Evolutionary conservation across 2,113 vertebrate genomes (phyloP).

Genomic region (Pedetes capensis): DNA sequence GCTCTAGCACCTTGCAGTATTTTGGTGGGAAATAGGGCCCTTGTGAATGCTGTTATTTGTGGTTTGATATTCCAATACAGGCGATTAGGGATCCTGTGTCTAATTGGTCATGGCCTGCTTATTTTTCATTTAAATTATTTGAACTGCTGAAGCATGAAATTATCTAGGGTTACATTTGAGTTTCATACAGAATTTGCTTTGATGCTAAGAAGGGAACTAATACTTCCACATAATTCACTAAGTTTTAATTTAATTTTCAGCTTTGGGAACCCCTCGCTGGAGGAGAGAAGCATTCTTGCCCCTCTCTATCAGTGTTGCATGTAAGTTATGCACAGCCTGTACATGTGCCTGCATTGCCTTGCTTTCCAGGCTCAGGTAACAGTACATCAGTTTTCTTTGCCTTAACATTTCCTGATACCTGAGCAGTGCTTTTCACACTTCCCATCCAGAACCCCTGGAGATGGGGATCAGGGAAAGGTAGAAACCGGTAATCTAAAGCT

Average conservation of each 20-base stretch:
- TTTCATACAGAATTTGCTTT: constrained; percentile 61
- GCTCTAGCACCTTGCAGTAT: neutral
- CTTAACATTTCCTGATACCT: neutral
- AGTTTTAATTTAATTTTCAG: constrained; percentile 83
- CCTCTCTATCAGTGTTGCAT: constrained; percentile 99
- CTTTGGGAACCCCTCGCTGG: constrained; percentile 95
- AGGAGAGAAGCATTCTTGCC: constrained; percentile 98
- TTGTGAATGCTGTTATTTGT: neutral
- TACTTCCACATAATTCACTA: constrained; percentile 48
- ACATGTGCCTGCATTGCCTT: neutral
- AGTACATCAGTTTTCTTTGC: neutral
- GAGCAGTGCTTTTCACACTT: neutral
- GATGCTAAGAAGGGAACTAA: constrained; percentile 30
- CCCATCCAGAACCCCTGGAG: neutral
- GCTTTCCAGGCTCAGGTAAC: neutral
- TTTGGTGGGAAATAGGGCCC: constrained; percentile 4
- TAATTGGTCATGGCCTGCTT: constrained; percentile 49
- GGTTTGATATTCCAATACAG: neutral
- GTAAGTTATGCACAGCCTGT: constrained; percentile 85
- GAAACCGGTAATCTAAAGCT: neutral
- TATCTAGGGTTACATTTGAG: constrained; percentile 43
- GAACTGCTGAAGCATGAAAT: constrained; percentile 68
- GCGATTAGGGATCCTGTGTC: constrained; percentile 11
- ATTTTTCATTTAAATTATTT: constrained; percentile 65
- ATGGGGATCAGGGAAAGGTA: neutral